phyloP scores from a whole-genome alignment of 2,113 vertebrate genomes.

The Pica pica region DNA sequence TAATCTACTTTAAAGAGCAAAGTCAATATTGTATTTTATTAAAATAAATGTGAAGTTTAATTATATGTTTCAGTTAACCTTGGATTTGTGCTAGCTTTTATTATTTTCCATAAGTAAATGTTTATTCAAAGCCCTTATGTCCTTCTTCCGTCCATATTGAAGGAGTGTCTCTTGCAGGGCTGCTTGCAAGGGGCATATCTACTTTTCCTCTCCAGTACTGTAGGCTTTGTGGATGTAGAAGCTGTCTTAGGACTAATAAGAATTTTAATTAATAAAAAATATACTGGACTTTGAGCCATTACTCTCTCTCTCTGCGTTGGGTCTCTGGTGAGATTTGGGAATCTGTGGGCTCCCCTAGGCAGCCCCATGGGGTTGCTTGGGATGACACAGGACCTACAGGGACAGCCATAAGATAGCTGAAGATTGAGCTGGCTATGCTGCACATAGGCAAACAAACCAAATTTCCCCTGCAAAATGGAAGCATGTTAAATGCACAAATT shows the following conservation, averaged over 20 bases:
- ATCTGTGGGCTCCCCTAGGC: background rate
- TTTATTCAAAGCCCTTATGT: conserved; percentile 5
- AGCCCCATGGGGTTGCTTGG: rapidly evolving
- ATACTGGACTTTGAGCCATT: background rate
- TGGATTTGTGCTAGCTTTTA: conserved; percentile 36
- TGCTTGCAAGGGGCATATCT: background rate
- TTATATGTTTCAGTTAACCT: conserved; percentile 67
- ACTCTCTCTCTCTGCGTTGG: background rate
- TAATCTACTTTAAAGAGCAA: conserved; percentile 68
- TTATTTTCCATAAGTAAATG: conserved; percentile 51
- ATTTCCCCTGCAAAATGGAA: background rate
- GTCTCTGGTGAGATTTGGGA: background rate
- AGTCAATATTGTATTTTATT: conserved; percentile 64
- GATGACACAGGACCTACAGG: background rate
- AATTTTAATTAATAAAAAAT: background rate
- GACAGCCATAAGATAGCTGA: rapidly evolving
- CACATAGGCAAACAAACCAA: background rate
- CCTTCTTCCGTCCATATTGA: background rate
- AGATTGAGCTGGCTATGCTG: background rate
- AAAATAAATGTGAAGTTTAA: conserved; percentile 65
- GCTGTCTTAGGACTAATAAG: background rate
- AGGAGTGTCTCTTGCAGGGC: background rate
- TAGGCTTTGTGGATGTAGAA: background rate
- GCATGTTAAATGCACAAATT: background rate
- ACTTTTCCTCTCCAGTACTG: background rate